Conservation (phyloP, 2,113 vertebrate genomes). For the Parus major region DNA sequence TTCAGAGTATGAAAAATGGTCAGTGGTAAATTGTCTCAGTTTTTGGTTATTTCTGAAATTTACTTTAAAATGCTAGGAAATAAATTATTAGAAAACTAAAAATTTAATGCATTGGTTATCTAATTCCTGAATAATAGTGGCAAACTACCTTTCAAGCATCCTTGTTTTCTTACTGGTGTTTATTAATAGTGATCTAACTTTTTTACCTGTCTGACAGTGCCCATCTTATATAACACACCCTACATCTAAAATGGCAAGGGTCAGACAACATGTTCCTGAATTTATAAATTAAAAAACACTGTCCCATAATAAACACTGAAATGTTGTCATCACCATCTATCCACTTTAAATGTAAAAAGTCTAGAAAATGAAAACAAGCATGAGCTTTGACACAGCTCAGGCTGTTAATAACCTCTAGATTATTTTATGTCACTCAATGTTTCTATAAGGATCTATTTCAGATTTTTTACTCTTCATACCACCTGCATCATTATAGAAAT, state of each 20-base stretch:
- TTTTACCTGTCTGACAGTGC: not conserved
- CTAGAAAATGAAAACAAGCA: not conserved
- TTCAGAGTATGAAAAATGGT: not conserved
- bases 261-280: not conserved
- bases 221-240: not conserved
- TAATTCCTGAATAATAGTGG: not conserved
- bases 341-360: not conserved
- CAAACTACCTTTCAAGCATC: not conserved
- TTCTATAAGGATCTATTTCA: not conserved
- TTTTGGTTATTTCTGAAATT: not conserved
- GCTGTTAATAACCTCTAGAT: not conserved
- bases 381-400: not conserved
- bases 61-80: not conserved
- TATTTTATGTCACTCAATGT: fast-evolving
- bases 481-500: not conserved
- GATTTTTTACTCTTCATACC: not conserved
- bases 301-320: not conserved
- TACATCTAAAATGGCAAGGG: not conserved
- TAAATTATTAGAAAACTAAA: not conserved
- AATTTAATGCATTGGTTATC: not conserved
- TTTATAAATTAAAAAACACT: not conserved
- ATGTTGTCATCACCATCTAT: not conserved
- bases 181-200: not conserved
- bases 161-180: not conserved
- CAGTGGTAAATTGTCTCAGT: not conserved